Conservation (phyloP, 2,888 invertebrate species). For the Pemphredon lugubris region DNA sequence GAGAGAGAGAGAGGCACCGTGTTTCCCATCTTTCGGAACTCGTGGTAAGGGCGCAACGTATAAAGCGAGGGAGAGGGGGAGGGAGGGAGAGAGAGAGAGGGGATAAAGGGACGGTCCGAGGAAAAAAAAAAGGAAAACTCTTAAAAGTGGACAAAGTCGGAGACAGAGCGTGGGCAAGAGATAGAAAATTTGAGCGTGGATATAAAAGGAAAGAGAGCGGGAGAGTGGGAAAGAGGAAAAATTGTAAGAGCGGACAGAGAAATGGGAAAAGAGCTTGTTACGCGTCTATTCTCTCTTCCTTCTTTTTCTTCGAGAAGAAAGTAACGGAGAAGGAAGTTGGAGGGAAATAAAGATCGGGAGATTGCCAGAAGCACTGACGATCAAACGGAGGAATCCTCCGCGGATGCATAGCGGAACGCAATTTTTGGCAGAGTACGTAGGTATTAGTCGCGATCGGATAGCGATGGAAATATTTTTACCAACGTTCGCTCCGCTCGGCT, state of each 20-base stretch:
- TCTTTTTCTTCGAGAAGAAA: neutral
- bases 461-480: too few species aligned
- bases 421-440: conserved; percentile 51
- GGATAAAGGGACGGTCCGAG: neutral
- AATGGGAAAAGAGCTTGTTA: conserved; percentile 23
- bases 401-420: conserved; percentile 20
- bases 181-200: neutral
- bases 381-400: conserved; percentile 25
- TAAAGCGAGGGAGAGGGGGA: conserved; percentile 1
- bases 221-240: neutral
- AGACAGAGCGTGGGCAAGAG: neutral
- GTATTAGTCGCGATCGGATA: conserved; percentile 24
- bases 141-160: neutral
- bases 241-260: neutral
- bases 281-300: neutral
- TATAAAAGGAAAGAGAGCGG: neutral
- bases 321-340: neutral
- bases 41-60: neutral
- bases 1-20: too few species aligned
- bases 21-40: conserved; percentile 26
- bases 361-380: conserved; percentile 37
- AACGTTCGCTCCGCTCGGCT: too few species aligned
- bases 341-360: conserved; percentile 36
- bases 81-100: neutral
- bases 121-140: too few species aligned